phyloP scores from a whole-genome alignment of 2,113 vertebrate genomes.

The Tonatia bakeri region DNA sequence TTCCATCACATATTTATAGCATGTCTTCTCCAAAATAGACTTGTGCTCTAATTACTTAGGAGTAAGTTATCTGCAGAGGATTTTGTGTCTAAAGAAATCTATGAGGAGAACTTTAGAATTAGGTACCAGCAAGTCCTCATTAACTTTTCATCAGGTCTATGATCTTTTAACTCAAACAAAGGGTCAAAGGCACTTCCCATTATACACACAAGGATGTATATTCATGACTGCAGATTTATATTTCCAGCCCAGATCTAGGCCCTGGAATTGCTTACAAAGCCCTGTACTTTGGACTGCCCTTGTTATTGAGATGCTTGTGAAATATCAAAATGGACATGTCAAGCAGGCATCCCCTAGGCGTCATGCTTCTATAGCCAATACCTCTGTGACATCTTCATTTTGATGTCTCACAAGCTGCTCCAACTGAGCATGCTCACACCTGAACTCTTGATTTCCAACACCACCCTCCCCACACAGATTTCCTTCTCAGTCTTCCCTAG shows the following conservation, averaged over 20 bases:
- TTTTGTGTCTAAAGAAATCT: background rate
- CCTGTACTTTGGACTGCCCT: background rate
- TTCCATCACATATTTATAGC: background rate
- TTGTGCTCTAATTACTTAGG: constrained; percentile 1
- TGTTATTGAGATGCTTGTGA: background rate
- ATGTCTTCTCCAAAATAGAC: background rate
- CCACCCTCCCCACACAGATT: accelerated
- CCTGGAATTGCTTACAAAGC: background rate
- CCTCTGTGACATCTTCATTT: background rate
- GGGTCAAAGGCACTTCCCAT: background rate
- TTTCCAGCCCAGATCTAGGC: background rate
- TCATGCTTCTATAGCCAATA: background rate
- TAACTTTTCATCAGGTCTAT: constrained; percentile 4
- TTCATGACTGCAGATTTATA: background rate
- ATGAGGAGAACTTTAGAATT: constrained; percentile 1
- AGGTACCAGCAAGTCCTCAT: background rate
- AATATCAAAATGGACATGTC: background rate
- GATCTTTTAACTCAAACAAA: background rate
- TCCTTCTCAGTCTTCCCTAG: background rate
- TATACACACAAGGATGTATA: background rate
- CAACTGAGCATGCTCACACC: background rate
- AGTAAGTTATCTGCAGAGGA: background rate
- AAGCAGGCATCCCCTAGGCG: background rate
- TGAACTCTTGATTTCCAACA: background rate
- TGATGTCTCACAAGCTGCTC: background rate